Conservation (phyloP, 1,140 invertebrate genomes). For the Teleopsis dalmanni region DNA sequence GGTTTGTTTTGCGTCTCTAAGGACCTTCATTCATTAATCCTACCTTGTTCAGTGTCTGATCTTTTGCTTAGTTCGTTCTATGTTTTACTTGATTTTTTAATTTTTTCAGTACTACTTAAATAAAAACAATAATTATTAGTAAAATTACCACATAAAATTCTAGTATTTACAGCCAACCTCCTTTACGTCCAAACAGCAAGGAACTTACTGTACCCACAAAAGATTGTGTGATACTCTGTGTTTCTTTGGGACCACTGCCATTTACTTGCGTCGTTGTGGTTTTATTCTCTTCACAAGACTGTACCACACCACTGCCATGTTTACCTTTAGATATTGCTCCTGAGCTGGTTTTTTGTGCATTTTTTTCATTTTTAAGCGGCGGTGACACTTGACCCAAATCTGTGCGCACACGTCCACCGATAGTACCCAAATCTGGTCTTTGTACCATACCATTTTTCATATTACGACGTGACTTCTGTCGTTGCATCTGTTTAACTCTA, state of each 20-base stretch:
- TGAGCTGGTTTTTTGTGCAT: background rate
- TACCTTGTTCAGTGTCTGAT: too few species aligned
- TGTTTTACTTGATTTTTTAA: too few species aligned
- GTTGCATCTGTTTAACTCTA: slow-evolving; percentile 37
- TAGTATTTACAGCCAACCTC: slow-evolving; percentile 60
- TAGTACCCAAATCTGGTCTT: slow-evolving; percentile 41
- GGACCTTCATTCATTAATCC: too few species aligned
- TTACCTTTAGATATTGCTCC: background rate
- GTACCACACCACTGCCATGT: background rate
- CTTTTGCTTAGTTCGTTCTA: too few species aligned
- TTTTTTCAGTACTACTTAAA: too few species aligned
- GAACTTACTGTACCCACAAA: slow-evolving; percentile 68
- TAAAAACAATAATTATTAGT: too few species aligned
- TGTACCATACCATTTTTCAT: slow-evolving; percentile 43
- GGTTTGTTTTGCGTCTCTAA: too few species aligned
- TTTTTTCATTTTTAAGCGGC: background rate
- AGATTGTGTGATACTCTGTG: slow-evolving; percentile 51
- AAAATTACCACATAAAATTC: background rate
- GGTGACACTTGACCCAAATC: slow-evolving; percentile 53
- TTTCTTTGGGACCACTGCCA: slow-evolving; percentile 27
- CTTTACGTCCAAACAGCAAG: slow-evolving; percentile 73
- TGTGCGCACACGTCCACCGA: slow-evolving; percentile 46
- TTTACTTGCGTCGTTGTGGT: background rate
- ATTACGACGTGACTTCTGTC: slow-evolving; percentile 35
- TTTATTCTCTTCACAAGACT: slow-evolving; percentile 8